A percentile compares a stretch with the other conserved stretches of the same genome.
Evolutionary conservation across 2,797 vertebrate species (phyloP).

Genomic region (Acipenser transmontanus): DNA sequence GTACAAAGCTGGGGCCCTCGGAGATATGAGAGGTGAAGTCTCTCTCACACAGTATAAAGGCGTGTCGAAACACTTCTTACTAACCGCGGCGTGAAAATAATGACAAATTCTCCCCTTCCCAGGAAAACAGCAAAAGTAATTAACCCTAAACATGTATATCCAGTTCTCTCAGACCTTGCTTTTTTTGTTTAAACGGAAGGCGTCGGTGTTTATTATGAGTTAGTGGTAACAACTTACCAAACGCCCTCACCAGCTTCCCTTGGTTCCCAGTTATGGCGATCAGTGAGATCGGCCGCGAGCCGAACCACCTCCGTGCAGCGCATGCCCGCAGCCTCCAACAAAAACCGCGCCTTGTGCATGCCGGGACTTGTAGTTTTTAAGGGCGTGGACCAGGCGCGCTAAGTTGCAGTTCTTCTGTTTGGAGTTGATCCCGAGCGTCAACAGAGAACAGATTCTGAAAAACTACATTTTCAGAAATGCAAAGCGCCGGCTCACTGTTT

Average conservation of each 20-base stretch:
- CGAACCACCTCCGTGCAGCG: constrained; percentile 34
- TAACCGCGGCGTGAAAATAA: constrained; percentile 17
- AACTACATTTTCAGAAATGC: no score
- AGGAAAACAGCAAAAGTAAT: neutral
- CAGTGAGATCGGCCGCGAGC: constrained; percentile 37
- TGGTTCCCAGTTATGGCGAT: constrained; percentile 50
- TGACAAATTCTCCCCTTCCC: neutral
- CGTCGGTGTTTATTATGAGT: constrained; percentile 8
- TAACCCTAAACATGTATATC: neutral
- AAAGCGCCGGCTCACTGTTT: no score
- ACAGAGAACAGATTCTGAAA: no score
- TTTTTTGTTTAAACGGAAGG: constrained; percentile 10
- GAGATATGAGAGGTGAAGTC: constrained; percentile 15
- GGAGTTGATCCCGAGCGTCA: no score
- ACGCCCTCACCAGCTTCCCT: constrained; percentile 51
- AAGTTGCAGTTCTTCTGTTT: no score
- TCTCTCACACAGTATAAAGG: constrained; percentile 45
- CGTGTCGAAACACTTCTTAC: constrained; percentile 46
- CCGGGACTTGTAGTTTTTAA: constrained; percentile 34
- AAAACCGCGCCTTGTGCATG: constrained; percentile 24
- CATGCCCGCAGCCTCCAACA: constrained; percentile 33
- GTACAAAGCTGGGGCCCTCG: constrained; percentile 35
- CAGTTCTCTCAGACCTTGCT: neutral
- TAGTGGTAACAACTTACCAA: constrained; percentile 49
- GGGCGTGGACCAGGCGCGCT: no score